A percentile compares a stretch with the other conserved stretches of the same genome.
Conservation (phyloP, 2,113 vertebrate genomes). For the Dipodomys merriami region DNA sequence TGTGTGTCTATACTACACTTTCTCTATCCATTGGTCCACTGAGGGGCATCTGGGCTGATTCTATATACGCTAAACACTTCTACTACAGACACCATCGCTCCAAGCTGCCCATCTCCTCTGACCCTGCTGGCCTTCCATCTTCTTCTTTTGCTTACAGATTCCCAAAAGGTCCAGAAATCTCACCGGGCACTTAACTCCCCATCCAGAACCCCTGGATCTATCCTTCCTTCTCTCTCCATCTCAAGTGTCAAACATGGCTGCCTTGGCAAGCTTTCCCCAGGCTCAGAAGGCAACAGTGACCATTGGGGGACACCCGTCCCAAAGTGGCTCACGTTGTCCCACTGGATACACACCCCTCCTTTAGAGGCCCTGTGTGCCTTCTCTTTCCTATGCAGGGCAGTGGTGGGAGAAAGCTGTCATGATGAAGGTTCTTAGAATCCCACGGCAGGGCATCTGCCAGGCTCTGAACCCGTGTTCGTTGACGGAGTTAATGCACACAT, state of each 20-base stretch:
- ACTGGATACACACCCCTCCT: too few relatives aligned
- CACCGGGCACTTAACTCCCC: accelerated
- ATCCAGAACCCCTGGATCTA: not conserved
- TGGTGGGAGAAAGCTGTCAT: accelerated
- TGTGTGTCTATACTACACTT: too few relatives aligned
- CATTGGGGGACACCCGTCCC: not conserved
- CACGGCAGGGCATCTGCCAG: accelerated
- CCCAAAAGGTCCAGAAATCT: not conserved
- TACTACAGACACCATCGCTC: accelerated
- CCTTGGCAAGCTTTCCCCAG: not conserved
- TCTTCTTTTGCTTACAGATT: not conserved
- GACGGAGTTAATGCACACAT: not conserved
- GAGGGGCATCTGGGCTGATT: too few relatives aligned
- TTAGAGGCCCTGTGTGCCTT: not conserved
- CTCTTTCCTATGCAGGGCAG: not conserved
- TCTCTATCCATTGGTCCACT: too few relatives aligned
- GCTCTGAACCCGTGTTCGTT: not conserved
- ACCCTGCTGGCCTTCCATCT: accelerated
- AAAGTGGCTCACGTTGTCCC: accelerated
- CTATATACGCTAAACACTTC: too few relatives aligned
- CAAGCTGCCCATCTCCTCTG: accelerated
- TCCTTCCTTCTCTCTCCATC: not conserved
- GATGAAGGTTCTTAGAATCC: not conserved
- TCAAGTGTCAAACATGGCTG: not conserved
- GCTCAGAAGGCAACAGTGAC: accelerated